Evolutionary conservation across 2,888 invertebrate species (phyloP), one percentile per base, ranked within the genome.

Genomic region (Eumacrocentrus americanus): DNA sequence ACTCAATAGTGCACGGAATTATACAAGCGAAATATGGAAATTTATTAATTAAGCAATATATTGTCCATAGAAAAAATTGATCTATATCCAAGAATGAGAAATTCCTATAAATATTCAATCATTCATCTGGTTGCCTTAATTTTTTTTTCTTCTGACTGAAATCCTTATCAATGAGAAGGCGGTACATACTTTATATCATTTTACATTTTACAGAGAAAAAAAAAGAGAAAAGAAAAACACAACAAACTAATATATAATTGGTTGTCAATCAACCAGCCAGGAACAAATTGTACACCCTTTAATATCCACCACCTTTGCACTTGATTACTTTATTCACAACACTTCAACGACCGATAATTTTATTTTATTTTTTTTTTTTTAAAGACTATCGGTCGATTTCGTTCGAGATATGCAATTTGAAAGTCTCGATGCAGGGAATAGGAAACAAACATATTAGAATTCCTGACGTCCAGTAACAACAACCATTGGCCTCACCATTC

Each of bases 401-500:
- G 6, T 5, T 25, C 46, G 44, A 52, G 35, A 57, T 56, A 56
- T 40, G 56, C 48, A 40, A 38, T 25, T 25, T 38, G 12, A 18
- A 29, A 48, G 18, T 16, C 20, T 25, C 22, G 37, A 25, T 56
- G 34, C 14, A 7, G 25, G 16, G 40, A 20, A 46, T 46, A 7
- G 23, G 22, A 42, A 11, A 42, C 22, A 11, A 29, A 42, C 42
- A 9, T 22, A 46, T 11, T 11, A 53, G 7, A 5, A 18, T 53
- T 12, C 20, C 29, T 12, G 29, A 14, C 35, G 25, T 7, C 18
- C 18, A 12, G 16, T 18, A 42, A 16, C 11, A 23, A n/a, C 4
- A 9, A 16, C 5, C 2, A 29, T 23, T 46, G 16, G 18, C 50
- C 67, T 87, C 87, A 99, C 98, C 99, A 99, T 82, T 99, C 99